Conservation (phyloP, 2,797 vertebrate genomes). For the Enteromius thamalakanensis region DNA sequence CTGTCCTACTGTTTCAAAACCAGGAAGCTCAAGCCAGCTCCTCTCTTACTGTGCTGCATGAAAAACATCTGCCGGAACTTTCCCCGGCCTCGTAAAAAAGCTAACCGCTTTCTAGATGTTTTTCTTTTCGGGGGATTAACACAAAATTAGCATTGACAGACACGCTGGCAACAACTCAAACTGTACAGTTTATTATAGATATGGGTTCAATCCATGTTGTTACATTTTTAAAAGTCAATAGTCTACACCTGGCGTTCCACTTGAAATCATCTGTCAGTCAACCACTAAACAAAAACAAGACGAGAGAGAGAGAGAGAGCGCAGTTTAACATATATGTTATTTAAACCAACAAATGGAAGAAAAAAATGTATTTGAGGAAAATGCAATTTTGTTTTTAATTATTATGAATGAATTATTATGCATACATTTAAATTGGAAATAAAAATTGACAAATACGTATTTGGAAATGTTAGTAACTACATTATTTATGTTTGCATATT, state of each 20-base stretch:
- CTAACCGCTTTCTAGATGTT: not conserved
- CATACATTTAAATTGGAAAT: not conserved
- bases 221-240: conserved; percentile 4
- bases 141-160: not conserved
- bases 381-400: not conserved
- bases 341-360: not conserved
- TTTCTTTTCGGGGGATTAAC: conserved; percentile 10
- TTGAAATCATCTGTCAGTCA: not conserved
- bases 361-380: not conserved
- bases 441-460: not conserved
- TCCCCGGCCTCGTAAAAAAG: not conserved
- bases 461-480: not conserved
- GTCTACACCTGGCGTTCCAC: not conserved
- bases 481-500: not conserved
- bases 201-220: not conserved
- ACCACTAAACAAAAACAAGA: not conserved
- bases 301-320: not conserved
- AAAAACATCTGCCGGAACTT: conserved; percentile 13
- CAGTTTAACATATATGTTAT: not conserved
- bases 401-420: not conserved
- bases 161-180: not conserved
- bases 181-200: conserved; percentile 4
- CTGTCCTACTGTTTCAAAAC: conserved; percentile 10
- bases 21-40: not conserved
- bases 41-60: not conserved